Evolutionary conservation across 2,797 vertebrate genomes (phyloP), one percentile per base, ranked within the genome.

Genomic region (Brotula barbata): DNA sequence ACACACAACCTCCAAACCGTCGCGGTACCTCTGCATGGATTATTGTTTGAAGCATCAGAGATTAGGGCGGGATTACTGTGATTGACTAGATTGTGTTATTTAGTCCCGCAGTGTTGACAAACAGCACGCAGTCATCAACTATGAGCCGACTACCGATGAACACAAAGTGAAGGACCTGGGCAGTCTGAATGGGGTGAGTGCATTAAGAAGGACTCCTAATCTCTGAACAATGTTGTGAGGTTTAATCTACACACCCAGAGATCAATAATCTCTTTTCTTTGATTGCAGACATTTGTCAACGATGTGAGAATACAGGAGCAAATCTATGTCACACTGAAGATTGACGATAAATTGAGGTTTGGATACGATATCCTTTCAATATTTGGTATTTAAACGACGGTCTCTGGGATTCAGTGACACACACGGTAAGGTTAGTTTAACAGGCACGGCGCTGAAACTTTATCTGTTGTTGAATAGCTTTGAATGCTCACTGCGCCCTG

Each of bases 41-140:
- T 55, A 56, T 57, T 23, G 60, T 64, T 49, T 41, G 63, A 67
- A 37, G 39, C 6, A 3, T 16, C 21, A 40, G 58, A 60, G 72
- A 81, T 86, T 66, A 75, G 44, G 7, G 0, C 39, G 54, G 66
- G n/a, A 77, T 81, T 70, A 45, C 51, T 48, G 21, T 46, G 55
- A 83, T 62, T 78, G 59, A 84, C 59, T 77, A 46, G 64, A 77
- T 83, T 75, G 62, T 81, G 33, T 71, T 75, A 44, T 85, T 69
- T 71, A 98, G 96, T 98, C 96, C 68, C 94, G 96, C 70, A 98
- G 96, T 57, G 96, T 98, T 82, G 96, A 98, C 89, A 98, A 98
- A 71, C 96, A 98, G 36, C 96, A 98, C n/a, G 96, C 96, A 5
- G 95, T 98, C 55, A 93, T 98, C 85, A 98, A 98, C 90, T 98